Conservation (phyloP, 2,797 vertebrate genomes). For the Kryptolebias ocellatus region DNA sequence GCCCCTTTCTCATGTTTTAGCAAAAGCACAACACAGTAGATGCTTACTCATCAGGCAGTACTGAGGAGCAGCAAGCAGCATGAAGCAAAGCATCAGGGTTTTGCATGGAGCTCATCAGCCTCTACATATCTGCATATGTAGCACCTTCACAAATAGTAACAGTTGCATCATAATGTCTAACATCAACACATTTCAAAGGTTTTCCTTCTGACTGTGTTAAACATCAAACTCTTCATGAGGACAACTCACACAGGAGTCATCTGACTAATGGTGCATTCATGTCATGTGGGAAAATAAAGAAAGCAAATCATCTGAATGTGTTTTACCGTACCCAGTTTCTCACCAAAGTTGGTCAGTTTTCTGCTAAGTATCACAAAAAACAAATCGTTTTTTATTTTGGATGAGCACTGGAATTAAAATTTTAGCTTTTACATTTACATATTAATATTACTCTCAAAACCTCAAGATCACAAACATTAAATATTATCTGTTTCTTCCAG, state of each 20-base stretch:
- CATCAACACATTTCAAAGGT: not conserved
- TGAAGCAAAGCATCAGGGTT: not conserved
- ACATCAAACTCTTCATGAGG: too few species aligned
- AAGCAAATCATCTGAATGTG: too few species aligned
- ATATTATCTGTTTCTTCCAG: conserved; percentile 6
- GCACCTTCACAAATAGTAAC: conserved; percentile 10
- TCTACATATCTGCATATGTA: not conserved
- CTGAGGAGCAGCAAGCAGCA: too few species aligned
- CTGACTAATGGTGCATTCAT: conserved; percentile 1
- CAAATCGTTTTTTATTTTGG: not conserved
- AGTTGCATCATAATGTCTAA: not conserved
- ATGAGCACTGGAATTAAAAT: not conserved
- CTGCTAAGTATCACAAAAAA: not conserved
- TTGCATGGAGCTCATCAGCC: too few species aligned
- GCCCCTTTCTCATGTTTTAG: too few species aligned
- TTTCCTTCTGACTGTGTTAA: not conserved
- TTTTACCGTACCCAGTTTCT: too few species aligned
- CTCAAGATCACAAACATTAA: conserved; percentile 8
- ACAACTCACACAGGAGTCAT: not conserved
- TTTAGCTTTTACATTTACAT: not conserved
- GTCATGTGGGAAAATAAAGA: not conserved
- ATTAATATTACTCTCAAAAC: not conserved
- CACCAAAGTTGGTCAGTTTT: not conserved
- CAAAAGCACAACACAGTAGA: too few species aligned
- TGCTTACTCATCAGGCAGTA: too few species aligned